Evolutionary conservation across 1,140 invertebrate genomes (phyloP).

Genomic region (Scylla paramamosain): DNA sequence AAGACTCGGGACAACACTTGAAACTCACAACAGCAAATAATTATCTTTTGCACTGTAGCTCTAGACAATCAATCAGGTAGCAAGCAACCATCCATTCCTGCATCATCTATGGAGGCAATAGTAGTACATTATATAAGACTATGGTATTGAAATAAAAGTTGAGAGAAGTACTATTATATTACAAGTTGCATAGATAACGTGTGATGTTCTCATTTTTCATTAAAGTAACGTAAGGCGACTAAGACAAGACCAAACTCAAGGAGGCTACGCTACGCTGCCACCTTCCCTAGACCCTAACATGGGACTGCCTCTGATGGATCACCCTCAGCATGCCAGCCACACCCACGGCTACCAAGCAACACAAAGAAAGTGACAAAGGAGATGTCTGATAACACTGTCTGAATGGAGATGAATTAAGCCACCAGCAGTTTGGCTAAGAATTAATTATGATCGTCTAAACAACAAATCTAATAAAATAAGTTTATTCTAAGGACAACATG

Average conservation of each 20-base stretch:
- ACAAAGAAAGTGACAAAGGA: too few species aligned
- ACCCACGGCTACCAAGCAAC: neutral
- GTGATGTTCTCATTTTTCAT: slow-evolving; percentile 71
- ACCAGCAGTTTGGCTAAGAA: too few species aligned
- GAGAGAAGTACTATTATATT: slow-evolving; percentile 72
- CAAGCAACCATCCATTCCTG: neutral
- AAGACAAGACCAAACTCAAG: slow-evolving; percentile 68
- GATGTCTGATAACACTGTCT: too few species aligned
- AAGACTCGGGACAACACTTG: neutral
- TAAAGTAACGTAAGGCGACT: slow-evolving; percentile 71
- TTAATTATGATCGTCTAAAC: too few species aligned
- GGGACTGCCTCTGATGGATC: neutral
- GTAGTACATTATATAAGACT: slow-evolving; percentile 1
- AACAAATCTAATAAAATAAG: too few species aligned
- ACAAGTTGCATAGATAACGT: slow-evolving; percentile 76
- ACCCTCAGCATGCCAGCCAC: neutral
- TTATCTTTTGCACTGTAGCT: neutral
- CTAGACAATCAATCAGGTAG: neutral
- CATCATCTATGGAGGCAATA: neutral
- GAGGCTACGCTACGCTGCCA: slow-evolving; percentile 28
- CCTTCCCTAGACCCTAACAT: neutral
- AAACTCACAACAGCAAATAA: neutral
- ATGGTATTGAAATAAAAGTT: slow-evolving; percentile 61
- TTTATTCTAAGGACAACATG: too few species aligned
- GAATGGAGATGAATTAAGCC: too few species aligned